These are phyloP conservation scores for Coptodon bakossiorum DNA, from an alignment of 2,113 vertebrate species.

Conservation along the genomic window DNA sequence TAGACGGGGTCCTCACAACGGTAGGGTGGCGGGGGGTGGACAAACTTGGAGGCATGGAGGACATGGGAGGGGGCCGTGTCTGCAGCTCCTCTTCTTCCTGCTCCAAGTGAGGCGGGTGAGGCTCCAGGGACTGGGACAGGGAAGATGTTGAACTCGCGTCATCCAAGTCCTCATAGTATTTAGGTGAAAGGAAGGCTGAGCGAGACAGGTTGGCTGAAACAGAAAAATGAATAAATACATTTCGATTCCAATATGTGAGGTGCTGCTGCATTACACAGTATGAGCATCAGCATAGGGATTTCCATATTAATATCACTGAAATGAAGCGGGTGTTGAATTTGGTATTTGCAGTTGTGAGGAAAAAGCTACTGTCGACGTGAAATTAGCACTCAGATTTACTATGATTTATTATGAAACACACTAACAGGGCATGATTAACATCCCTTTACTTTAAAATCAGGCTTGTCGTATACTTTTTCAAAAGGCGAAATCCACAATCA, in stretches of 20 bases:
- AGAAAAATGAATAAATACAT: background rate
- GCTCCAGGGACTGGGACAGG: slow-evolving; percentile 79
- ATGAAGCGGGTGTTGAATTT: background rate
- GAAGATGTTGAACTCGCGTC: slow-evolving; percentile 90
- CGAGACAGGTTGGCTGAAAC: slow-evolving; percentile 83
- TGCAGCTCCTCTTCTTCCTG: slow-evolving; percentile 69
- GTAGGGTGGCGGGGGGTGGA: slow-evolving; percentile 75
- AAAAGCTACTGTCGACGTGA: background rate
- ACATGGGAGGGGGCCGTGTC: slow-evolving; percentile 11
- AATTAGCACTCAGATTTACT: background rate
- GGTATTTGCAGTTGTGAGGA: background rate
- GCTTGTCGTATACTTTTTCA: background rate
- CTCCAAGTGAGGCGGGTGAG: slow-evolving; percentile 66
- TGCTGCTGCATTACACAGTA: background rate
- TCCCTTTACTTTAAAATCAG: background rate
- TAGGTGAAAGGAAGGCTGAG: slow-evolving; percentile 90
- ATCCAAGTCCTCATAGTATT: slow-evolving; percentile 89
- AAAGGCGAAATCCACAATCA: background rate
- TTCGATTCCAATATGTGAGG: background rate
- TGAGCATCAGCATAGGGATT: background rate
- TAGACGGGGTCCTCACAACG: slow-evolving; percentile 82
- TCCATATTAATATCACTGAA: background rate
- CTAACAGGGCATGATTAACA: background rate
- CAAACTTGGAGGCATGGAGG: background rate
- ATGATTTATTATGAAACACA: background rate